A percentile compares a stretch with the other conserved stretches of the same genome.
These are phyloP conservation scores for Temnopleurus reevesii DNA, from an alignment of 53 echinoderm and acorn worm species.

Conservation along the genomic window DNA sequence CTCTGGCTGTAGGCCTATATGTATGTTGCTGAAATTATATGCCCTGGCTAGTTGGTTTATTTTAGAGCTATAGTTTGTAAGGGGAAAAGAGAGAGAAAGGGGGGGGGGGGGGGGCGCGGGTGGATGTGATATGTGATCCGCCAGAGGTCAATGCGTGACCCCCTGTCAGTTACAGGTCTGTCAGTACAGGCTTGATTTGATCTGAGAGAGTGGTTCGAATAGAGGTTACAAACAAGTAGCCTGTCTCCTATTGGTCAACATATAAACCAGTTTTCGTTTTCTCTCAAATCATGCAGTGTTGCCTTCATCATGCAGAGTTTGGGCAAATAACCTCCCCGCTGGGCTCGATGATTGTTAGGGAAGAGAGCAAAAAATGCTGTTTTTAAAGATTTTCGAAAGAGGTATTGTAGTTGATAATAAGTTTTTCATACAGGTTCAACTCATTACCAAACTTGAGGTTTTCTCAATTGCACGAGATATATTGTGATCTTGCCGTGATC, in stretches of 20 bases:
- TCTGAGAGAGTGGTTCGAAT: constrained; percentile 6
- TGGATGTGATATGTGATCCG: constrained; percentile 3
- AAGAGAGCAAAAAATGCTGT: neutral
- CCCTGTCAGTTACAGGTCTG: constrained; percentile 20
- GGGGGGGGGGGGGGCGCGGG: too few relatives aligned
- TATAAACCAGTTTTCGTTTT: neutral
- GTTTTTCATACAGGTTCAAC: neutral
- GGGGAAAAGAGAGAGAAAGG: too few relatives aligned
- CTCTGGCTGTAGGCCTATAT: too few relatives aligned
- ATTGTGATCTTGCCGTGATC: constrained; percentile 22
- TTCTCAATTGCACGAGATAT: neutral
- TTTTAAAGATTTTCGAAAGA: neutral
- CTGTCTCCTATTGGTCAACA: neutral
- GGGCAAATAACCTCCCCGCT: constrained; percentile 33
- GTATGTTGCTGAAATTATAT: too few relatives aligned
- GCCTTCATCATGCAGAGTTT: too few relatives aligned
- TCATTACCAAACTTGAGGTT: neutral
- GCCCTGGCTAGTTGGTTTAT: too few relatives aligned
- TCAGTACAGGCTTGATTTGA: constrained; percentile 16
- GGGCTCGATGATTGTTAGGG: neutral
- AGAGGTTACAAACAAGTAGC: constrained; percentile 31
- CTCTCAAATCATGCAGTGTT: neutral
- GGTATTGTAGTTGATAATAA: neutral
- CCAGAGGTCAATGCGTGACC: constrained; percentile 12
- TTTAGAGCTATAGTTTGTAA: too few relatives aligned